A percentile compares a stretch with the other conserved stretches of the same genome.
Evolutionary conservation across 2,797 vertebrate species (phyloP).

Genomic region (Phrynocephalus forsythii): DNA sequence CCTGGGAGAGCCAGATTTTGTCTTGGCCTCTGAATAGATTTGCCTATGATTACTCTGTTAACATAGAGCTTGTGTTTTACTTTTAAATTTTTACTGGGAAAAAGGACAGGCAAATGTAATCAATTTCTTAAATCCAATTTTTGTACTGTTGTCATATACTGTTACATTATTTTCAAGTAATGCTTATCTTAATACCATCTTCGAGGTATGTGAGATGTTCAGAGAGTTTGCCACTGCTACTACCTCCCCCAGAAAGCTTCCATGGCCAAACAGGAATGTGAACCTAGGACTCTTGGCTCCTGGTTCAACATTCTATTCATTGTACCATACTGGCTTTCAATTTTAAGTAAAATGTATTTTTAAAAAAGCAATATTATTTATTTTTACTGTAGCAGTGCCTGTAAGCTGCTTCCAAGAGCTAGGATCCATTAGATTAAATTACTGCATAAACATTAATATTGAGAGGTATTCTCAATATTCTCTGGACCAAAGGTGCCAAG

Average conservation of each 20-base stretch:
- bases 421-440: background rate
- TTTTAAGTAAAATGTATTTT: background rate
- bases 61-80: background rate
- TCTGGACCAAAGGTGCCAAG: background rate
- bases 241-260: no score
- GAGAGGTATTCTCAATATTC: background rate
- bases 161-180: background rate
- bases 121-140: conserved; percentile 6
- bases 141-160: background rate
- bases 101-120: background rate
- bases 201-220: no score
- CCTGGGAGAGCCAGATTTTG: no score
- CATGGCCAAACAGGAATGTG: no score
- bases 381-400: conserved; percentile 36
- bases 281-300: no score
- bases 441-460: background rate
- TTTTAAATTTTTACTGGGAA: background rate
- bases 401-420: conserved; percentile 37
- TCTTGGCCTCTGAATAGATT: background rate
- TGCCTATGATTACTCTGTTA: background rate
- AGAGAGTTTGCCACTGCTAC: no score
- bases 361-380: conserved; percentile 41
- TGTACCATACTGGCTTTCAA: no score
- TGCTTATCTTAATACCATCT: no score
- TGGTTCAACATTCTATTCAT: no score